A percentile compares a stretch with the other conserved stretches of the same genome.
These are phyloP conservation scores for Hetaerina titia DNA, from an alignment of 2,888 invertebrate genomes.

Conservation along the genomic window DNA sequence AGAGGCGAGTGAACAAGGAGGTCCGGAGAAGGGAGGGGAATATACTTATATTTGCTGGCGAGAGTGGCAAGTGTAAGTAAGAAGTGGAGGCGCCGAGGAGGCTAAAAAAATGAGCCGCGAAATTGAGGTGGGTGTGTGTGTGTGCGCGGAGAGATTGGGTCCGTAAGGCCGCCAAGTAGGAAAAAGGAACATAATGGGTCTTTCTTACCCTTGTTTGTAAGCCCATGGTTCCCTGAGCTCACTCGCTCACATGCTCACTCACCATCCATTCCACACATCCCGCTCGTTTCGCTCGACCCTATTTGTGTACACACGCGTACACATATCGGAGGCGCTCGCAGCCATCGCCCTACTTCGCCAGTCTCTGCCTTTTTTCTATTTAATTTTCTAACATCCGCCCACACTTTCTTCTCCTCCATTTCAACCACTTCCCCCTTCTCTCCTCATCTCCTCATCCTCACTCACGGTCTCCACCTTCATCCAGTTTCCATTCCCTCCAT, in stretches of 20 bases:
- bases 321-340: not conserved
- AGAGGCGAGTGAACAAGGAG: not conserved
- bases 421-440: not conserved
- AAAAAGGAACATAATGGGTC: not conserved
- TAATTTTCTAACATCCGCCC: not conserved
- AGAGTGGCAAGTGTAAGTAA: not conserved
- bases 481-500: not conserved
- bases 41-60: not conserved
- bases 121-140: not conserved
- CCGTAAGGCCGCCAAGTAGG: not conserved
- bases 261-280: not conserved
- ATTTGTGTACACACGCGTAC: not conserved
- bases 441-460: not conserved
- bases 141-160: not conserved
- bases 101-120: not conserved
- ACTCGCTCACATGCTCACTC: not conserved
- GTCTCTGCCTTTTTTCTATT: not conserved
- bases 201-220: not conserved
- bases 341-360: not conserved
- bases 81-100: not conserved
- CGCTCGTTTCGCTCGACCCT: not conserved
- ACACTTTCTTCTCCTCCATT: not conserved
- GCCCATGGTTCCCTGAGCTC: not conserved
- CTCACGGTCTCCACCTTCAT: not conserved
- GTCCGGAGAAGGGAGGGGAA: not conserved